phyloP scores from a whole-genome alignment of 2,888 invertebrate genomes.

The Hemicrepidius hirtus region DNA sequence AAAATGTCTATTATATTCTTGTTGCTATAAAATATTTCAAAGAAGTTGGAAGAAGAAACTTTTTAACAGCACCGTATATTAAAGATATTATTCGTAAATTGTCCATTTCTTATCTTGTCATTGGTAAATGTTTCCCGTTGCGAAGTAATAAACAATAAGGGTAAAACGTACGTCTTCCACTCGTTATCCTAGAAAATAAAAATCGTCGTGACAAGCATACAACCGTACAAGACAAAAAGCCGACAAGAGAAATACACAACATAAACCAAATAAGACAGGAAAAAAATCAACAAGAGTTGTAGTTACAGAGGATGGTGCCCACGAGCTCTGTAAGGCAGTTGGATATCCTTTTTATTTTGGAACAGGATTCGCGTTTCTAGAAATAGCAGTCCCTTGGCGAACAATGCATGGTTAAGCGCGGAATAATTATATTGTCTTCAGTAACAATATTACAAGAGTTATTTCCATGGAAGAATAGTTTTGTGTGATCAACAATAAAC shows the following conservation, averaged over 20 bases:
- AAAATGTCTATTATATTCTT: too few species aligned
- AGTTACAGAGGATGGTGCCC: conserved; percentile 19
- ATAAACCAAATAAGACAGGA: conserved; percentile 17
- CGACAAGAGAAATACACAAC: conserved; percentile 26
- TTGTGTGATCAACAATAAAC: too few species aligned
- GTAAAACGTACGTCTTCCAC: conserved; percentile 6
- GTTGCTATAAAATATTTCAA: too few species aligned
- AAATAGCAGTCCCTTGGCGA: conserved; percentile 1
- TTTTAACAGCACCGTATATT: too few species aligned
- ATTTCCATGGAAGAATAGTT: too few species aligned
- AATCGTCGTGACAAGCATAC: conserved; percentile 12
- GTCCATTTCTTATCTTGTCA: too few species aligned
- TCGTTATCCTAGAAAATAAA: conserved; percentile 7
- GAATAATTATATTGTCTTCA: background rate
- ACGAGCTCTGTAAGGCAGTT: conserved; percentile 14
- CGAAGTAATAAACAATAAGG: background rate
- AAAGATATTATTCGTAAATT: too few species aligned
- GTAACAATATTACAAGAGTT: too few species aligned
- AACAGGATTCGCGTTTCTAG: conserved; percentile 14
- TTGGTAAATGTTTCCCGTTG: background rate
- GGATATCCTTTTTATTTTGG: conserved; percentile 10
- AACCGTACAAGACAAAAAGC: conserved; percentile 25
- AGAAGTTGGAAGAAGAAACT: too few species aligned
- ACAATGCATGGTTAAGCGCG: background rate
- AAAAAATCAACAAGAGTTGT: conserved; percentile 19